Conservation (phyloP, 2,888 invertebrate species). For the Formica aserva region DNA sequence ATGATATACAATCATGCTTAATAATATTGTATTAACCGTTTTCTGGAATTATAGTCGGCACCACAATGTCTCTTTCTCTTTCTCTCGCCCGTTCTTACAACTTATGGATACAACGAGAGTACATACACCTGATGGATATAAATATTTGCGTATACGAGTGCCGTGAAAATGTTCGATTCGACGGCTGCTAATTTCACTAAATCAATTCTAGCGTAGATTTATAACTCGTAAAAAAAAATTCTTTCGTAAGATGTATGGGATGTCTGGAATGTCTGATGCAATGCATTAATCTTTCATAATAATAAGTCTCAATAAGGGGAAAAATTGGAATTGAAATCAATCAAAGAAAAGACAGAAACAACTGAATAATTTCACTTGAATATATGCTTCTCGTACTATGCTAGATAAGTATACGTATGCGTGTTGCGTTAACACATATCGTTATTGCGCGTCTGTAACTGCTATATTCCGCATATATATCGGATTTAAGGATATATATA, state of each 20-base stretch:
- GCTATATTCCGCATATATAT: constrained; percentile 4
- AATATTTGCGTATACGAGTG: constrained; percentile 26
- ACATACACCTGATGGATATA: constrained; percentile 27
- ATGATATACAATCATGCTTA: constrained; percentile 35
- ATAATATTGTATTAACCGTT: constrained; percentile 13
- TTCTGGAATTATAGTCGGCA: constrained; percentile 25
- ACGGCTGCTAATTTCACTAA: constrained; percentile 16
- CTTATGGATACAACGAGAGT: constrained; percentile 47
- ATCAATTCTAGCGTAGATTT: constrained; percentile 2
- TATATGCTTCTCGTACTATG: constrained; percentile 27
- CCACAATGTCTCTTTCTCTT: constrained; percentile 3
- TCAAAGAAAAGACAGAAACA: background rate
- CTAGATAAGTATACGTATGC: constrained; percentile 30
- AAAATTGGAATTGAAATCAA: background rate
- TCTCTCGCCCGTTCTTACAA: constrained; percentile 16
- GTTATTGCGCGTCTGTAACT: constrained; percentile 10
- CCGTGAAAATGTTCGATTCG: background rate
- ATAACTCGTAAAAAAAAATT: background rate
- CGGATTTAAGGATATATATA: background rate
- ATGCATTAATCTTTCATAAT: background rate
- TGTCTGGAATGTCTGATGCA: background rate
- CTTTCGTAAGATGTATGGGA: background rate
- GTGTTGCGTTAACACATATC: constrained; percentile 20
- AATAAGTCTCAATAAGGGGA: background rate
- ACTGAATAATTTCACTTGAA: background rate